Evolutionary conservation across 2,888 invertebrate species (phyloP), one percentile per base, ranked within the genome.

Genomic region (Amphipoea oculea): DNA sequence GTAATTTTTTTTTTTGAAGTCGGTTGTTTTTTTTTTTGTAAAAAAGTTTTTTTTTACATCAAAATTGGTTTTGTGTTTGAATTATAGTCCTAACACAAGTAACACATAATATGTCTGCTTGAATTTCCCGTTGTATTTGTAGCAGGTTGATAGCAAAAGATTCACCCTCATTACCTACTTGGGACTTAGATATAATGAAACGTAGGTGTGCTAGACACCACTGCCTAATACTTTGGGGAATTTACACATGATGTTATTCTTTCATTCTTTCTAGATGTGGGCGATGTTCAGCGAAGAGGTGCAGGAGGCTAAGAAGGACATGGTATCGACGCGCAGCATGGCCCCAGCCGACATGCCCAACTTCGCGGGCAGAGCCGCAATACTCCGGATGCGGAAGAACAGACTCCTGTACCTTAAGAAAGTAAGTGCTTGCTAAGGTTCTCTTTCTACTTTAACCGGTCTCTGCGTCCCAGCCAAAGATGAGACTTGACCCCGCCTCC

Each of bases 231-330:
- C 1, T 17, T 51, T 1, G 1, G 51, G 51, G 4, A 51, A 51
- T 51, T 5, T 17, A 51, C 17, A 17, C 51, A 17, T 54, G 54
- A 54, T 54, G 54, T 54, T 54, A 20, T 51, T 17, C 6, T n/a
- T 40, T n/a, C 2, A 20, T n/a, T 42, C 0, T n/a, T n/a, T 71
- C n/a, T 20, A 71, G 98, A 97, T 98, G 3, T 98, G 98, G 97
- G 97, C 97, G 71, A 97, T 98, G 97, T 98, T 99, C 91, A 97
- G 97, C 82, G 97, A 98, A 36, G 98, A 98, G 91, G 98, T 99
- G 73, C 98, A 98, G 82, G 97, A 97, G 36, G 97, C 98, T 0
- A 98, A 98, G 92, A 97, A 98, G 87, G 98, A 98, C 85, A 96
- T 98, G 88, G 96, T 98, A 72, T 94, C 97, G 3, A 97, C 97